Percentiles rank a stretch among this genome's conserved stretches.
These are phyloP conservation scores for Laupala kohalensis DNA, from an alignment of 1,140 invertebrate genomes.

Conservation along the genomic window DNA sequence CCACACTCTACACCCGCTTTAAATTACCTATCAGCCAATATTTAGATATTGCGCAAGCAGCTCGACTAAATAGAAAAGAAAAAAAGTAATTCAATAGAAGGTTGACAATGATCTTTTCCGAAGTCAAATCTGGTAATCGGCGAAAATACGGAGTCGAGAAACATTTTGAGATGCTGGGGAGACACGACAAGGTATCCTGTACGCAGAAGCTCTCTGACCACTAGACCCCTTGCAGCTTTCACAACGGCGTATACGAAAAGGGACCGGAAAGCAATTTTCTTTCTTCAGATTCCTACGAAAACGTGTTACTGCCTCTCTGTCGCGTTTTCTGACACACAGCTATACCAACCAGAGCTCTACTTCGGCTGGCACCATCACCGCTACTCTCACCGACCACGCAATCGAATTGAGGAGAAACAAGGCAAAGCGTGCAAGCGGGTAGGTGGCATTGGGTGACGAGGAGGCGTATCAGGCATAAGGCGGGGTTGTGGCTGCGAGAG, in stretches of 20 bases:
- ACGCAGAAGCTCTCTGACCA: background rate
- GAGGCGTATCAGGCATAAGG: no score
- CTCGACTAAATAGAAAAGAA: no score
- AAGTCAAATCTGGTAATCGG: background rate
- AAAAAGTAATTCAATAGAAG: no score
- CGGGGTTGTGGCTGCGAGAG: background rate
- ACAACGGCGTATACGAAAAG: background rate
- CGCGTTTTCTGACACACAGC: no score
- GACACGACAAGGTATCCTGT: background rate
- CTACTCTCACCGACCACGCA: no score
- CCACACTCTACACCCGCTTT: no score
- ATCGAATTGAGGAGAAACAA: background rate
- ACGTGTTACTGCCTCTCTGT: background rate
- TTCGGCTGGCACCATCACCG: background rate
- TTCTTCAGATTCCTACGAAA: background rate
- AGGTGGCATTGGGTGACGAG: no score
- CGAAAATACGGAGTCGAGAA: background rate
- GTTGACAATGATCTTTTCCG: background rate
- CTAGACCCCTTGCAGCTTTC: background rate
- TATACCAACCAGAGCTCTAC: no score
- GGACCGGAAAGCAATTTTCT: background rate
- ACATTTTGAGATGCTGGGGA: background rate
- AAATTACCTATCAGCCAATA: no score
- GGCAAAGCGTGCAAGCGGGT: background rate
- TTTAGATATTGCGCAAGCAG: no score